Percentiles rank a stretch among this genome's conserved stretches.
phyloP scores from a whole-genome alignment of 2,888 invertebrate species.

The Labia minor region DNA sequence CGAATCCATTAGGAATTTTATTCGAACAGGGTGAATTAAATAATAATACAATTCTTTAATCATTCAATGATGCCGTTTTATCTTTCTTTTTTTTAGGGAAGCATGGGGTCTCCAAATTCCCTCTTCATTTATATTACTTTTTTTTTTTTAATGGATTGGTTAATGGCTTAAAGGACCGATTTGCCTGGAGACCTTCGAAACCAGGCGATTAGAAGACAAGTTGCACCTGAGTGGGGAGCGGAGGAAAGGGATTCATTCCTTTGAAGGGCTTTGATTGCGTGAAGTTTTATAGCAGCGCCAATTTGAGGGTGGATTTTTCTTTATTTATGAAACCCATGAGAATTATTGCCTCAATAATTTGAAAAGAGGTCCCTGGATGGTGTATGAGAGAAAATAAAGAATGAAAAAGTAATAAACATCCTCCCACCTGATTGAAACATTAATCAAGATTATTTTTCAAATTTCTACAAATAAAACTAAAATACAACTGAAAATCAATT shows the following conservation, averaged over 20 bases:
- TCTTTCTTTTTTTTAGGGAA: background rate
- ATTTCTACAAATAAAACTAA: too few species aligned
- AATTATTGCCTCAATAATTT: background rate
- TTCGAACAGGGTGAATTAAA: background rate
- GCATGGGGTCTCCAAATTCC: too few species aligned
- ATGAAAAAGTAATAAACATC: too few species aligned
- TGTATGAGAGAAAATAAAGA: too few species aligned
- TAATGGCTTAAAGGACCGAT: background rate
- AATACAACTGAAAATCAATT: too few species aligned
- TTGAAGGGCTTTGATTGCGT: background rate
- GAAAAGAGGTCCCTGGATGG: too few species aligned
- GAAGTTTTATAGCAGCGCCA: background rate
- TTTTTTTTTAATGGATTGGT: background rate
- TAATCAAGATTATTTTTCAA: too few species aligned
- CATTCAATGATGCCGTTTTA: background rate
- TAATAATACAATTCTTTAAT: background rate
- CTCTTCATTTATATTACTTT: too few species aligned
- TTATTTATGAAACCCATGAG: background rate
- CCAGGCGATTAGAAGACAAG: too few species aligned
- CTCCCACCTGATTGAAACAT: too few species aligned
- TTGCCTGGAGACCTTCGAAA: too few species aligned
- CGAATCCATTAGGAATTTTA: background rate
- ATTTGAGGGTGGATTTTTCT: background rate
- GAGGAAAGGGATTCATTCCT: background rate
- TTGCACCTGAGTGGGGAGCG: background rate